Evolutionary conservation across 2,888 invertebrate genomes (phyloP), one percentile per base, ranked within the genome.

Genomic region (Rotaria sp.): DNA sequence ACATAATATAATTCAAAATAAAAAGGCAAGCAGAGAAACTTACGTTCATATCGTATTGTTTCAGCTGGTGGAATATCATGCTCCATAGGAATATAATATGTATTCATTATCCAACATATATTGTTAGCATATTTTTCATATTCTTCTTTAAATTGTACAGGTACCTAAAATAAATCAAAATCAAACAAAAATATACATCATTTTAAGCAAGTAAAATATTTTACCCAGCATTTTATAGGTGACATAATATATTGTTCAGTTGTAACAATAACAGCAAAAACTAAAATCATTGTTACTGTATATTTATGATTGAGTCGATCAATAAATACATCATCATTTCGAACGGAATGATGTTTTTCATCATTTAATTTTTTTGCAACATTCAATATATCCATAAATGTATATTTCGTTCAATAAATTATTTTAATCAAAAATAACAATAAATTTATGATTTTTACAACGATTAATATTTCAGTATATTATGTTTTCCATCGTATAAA

Each of bases 261-360:
- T 55, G 84, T 84, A 38, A 84, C 45, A 38, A 84, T n/a, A 15
- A 41, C 57, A 26, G 84, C 57, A 41, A 84, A 84, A 13, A 84
- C 38, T 38, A 84, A n/a, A 8, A 84, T 57, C 26, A 52, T 52
- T 35, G 86, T 84, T 21, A 86, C 86, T 10, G 86, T 86, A 52
- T 86, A 86, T 80, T 57, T 41, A 84, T 86, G 86, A 80, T 86
- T 86, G 30, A 86, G 86, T 80, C 86, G 75, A 74, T 86, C 86
- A 15, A 86, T 85, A 80, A 86, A 86, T 18, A 86, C 74, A 55
- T 86, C 86, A 84, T 86, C 86, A 74, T 86, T 86, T 30, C 67
- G 85, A 15, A n/a, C 7, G 26, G 80, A 80, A 45, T 80, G 80
- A 45, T 80, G 80, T 80, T 80, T 80, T 80, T 45, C 80, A 11